Conservation (phyloP, 64 coral and sea anemone species). For the Orbicella faveolata region DNA sequence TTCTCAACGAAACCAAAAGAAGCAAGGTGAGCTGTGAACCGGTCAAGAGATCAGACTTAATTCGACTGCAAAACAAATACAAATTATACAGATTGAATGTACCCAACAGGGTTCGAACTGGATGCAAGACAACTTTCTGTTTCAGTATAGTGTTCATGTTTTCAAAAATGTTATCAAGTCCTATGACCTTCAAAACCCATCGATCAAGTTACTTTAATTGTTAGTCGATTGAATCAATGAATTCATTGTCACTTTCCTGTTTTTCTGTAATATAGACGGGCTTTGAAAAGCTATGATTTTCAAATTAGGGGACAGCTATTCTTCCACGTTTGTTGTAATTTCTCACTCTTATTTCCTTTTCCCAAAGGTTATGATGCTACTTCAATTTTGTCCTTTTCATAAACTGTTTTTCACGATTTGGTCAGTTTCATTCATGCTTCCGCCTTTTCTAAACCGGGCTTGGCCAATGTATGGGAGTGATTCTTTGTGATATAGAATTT, state of each 20-base stretch:
- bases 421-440: background rate
- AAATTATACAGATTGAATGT: background rate
- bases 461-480: background rate
- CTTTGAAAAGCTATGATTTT: background rate
- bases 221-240: no score
- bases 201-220: no score
- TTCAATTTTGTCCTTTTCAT: background rate
- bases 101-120: no score
- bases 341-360: background rate
- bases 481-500: background rate
- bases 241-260: background rate
- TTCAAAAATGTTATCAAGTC: no score
- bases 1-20: background rate
- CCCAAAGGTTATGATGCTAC: background rate
- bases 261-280: background rate
- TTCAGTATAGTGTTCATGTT: no score
- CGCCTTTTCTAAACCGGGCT: slow-evolving; percentile 4
- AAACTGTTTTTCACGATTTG: background rate
- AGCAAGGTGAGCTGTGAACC: background rate
- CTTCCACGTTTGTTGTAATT: background rate
- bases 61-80: slow-evolving; percentile 2
- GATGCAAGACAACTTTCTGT: no score
- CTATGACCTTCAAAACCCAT: no score
- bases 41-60: no score
- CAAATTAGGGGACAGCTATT: background rate